phyloP scores from a whole-genome alignment of 2,113 vertebrate species.

The Mesitornis unicolor region DNA sequence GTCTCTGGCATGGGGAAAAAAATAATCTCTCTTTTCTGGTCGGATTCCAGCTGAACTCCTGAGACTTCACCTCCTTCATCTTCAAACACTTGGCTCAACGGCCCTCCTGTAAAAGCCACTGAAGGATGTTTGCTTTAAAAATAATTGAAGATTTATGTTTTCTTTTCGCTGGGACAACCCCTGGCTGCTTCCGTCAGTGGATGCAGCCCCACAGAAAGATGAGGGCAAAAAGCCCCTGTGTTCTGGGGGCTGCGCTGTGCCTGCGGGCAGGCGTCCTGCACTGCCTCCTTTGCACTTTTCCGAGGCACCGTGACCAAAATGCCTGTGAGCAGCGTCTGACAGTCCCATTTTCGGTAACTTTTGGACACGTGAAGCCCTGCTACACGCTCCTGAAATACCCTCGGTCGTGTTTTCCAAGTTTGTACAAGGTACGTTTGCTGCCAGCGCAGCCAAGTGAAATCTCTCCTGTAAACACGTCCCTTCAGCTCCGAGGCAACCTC shows the following conservation, averaged over 20 bases:
- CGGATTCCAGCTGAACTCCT: neutral
- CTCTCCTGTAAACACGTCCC: conserved; percentile 14
- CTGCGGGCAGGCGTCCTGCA: neutral
- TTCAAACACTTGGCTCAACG: neutral
- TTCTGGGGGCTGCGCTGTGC: neutral
- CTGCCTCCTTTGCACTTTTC: neutral
- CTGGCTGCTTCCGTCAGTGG: neutral
- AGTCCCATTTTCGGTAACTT: conserved; percentile 32
- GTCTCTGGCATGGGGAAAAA: neutral
- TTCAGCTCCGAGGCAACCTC: neutral
- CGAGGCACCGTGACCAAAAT: neutral
- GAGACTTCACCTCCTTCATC: neutral
- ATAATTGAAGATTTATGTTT: neutral
- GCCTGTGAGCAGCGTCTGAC: neutral
- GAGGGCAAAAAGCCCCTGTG: neutral
- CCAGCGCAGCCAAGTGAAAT: neutral
- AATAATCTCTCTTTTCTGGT: neutral
- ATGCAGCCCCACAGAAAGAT: neutral
- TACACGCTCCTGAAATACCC: neutral
- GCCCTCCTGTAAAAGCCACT: neutral
- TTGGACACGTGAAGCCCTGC: neutral
- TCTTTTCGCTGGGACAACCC: neutral
- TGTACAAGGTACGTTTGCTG: neutral
- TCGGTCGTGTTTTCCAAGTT: neutral
- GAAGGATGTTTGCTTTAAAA: neutral